Evolutionary conservation across 2,888 invertebrate genomes (phyloP).

Genomic region (Stenoptilia bipunctidactyla): DNA sequence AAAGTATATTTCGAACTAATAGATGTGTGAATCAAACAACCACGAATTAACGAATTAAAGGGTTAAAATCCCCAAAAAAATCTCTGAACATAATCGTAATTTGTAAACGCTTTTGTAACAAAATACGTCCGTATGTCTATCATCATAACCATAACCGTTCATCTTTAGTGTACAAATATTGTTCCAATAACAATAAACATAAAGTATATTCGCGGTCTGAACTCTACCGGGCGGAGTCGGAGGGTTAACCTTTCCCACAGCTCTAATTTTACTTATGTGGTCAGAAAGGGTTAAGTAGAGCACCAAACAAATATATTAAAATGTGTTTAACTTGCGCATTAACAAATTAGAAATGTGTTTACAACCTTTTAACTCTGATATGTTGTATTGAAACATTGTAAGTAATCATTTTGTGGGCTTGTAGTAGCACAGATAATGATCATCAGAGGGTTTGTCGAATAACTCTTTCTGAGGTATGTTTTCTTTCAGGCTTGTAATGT

Average conservation of each 20-base stretch:
- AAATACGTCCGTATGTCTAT: constrained; percentile 16
- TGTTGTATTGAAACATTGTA: too few species aligned
- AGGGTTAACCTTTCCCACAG: constrained; percentile 61
- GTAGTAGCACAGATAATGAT: too few species aligned
- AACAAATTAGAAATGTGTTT: constrained; percentile 48
- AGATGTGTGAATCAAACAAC: too few species aligned
- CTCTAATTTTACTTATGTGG: constrained; percentile 69
- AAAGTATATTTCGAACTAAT: too few species aligned
- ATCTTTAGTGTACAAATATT: constrained; percentile 65
- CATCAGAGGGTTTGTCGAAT: too few species aligned
- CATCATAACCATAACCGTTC: constrained; percentile 60
- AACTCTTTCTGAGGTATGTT: too few species aligned
- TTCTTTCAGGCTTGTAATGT: too few species aligned
- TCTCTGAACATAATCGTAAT: too few species aligned
- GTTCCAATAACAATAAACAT: constrained; percentile 68
- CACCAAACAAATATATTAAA: constrained; percentile 51
- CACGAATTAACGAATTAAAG: too few species aligned
- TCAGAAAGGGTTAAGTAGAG: constrained; percentile 41
- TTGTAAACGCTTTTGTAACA: not conserved
- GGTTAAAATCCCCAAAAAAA: too few species aligned
- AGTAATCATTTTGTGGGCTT: too few species aligned
- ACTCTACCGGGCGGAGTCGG: constrained; percentile 1
- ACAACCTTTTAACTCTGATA: too few species aligned
- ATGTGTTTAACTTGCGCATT: constrained; percentile 38
- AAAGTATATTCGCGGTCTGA: constrained; percentile 41